Evolutionary conservation across 2,797 vertebrate genomes (phyloP), one percentile per base, ranked within the genome.

Genomic region (Microctenopoma stevenorrisi): DNA sequence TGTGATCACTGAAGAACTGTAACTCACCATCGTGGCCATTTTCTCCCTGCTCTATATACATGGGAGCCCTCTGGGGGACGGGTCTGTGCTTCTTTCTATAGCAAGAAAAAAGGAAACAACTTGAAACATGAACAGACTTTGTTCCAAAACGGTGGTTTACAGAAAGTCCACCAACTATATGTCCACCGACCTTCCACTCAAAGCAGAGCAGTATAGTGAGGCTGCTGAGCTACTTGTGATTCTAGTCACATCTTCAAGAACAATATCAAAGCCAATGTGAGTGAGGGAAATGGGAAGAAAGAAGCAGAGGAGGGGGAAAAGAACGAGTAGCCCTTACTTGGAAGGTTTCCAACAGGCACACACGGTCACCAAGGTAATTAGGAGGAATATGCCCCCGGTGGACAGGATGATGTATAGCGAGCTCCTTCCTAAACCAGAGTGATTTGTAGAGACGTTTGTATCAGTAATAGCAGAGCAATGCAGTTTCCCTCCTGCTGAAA

Each of bases 291-390:
- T 16, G 26, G 58, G 37, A n/a, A 22, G 59, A 44, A 28, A 35
- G 33, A 35, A 7, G 50, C 37, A 46, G 4, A n/a, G 14, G 12
- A 35, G 28, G 28, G 26, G 64, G 13, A 10, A 44, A 26, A 60
- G 57, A 83, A 73, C 83, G 55, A 72, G 55, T 47, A 56, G 53
- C 64, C 90, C 94, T 25, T 94, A 98, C 96, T 97, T 98, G 88
- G 97, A 97, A 1, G 97, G 97, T 86, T 98, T 99, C 97, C 98
- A 99, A 91, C 98, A 99, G 89, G 98, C 97, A 6, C 97, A 99
- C 80, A 99, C 97, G 0, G 97, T 99, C 91, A 98, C 97, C 95
- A 99, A 88, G 79, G 98, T 99, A 93, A 98, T 97, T 1, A 99
- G 96, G 74, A 99, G 95, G 89, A 99, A 99, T 91, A 99, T 99